A percentile compares a stretch with the other conserved stretches of the same genome.
Conservation (phyloP, 2,888 invertebrate genomes). For the Phaedon cochleariae region DNA sequence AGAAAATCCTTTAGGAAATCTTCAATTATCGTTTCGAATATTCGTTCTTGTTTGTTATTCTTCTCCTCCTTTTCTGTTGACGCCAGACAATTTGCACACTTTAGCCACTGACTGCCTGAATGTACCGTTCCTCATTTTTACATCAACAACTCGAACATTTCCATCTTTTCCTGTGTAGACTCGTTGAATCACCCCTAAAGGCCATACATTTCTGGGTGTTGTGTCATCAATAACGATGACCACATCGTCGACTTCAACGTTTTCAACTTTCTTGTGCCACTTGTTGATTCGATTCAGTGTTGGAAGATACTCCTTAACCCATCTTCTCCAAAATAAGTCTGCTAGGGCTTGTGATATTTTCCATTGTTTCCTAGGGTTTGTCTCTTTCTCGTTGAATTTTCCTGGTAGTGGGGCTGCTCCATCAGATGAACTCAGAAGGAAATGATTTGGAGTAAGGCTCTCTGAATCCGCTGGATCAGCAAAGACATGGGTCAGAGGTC, state of each 20-base stretch:
- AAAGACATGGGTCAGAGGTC: too few relatives aligned
- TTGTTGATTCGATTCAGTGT: not conserved
- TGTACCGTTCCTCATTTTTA: not conserved
- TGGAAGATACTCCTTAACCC: not conserved
- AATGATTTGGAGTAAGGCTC: too few relatives aligned
- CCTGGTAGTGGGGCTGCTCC: too few relatives aligned
- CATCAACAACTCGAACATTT: not conserved
- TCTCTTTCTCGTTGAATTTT: too few relatives aligned
- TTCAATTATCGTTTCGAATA: too few relatives aligned
- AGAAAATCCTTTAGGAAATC: too few relatives aligned
- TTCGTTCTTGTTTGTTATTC: too few relatives aligned
- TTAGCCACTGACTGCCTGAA: not conserved
- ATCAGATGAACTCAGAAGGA: too few relatives aligned
- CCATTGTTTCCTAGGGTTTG: too few relatives aligned
- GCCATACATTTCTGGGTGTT: not conserved
- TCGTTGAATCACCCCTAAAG: not conserved
- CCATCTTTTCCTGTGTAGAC: not conserved
- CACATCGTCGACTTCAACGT: not conserved
- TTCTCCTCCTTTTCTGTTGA: not conserved
- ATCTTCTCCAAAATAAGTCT: too few relatives aligned
- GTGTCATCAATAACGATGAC: not conserved
- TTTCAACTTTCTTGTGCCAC: not conserved
- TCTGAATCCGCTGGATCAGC: too few relatives aligned
- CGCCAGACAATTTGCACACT: not conserved
- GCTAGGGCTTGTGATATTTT: too few relatives aligned